Percentiles rank a stretch among this genome's conserved stretches.
Evolutionary conservation across 2,113 vertebrate genomes (phyloP).

Genomic region (Rana temporaria): DNA sequence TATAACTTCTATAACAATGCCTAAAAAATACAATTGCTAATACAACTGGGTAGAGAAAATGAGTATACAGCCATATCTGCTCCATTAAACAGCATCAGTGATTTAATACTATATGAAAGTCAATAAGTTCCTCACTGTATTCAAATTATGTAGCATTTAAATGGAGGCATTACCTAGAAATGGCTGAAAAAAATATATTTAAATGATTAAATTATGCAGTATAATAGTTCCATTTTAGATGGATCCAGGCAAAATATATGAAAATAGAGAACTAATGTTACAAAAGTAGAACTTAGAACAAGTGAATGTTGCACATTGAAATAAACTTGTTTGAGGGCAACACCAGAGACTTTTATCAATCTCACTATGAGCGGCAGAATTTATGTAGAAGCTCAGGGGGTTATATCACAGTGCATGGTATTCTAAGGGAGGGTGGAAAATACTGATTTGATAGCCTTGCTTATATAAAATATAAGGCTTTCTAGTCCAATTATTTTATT

Average conservation of each 20-base stretch:
- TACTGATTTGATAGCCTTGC: too few species aligned
- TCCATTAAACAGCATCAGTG: slow-evolving; percentile 42
- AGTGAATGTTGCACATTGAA: background rate
- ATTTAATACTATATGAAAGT: slow-evolving; percentile 36
- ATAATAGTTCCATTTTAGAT: slow-evolving; percentile 9
- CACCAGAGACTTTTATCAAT: background rate
- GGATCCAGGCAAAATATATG: background rate
- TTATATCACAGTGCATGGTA: too few species aligned
- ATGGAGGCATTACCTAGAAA: slow-evolving; percentile 12
- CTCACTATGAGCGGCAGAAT: background rate
- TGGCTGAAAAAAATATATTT: slow-evolving; percentile 16
- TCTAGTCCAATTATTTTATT: too few species aligned
- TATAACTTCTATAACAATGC: slow-evolving; percentile 14
- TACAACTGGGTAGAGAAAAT: slow-evolving; percentile 20
- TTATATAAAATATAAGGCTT: too few species aligned
- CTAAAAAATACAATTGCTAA: slow-evolving; percentile 27
- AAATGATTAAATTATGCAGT: slow-evolving; percentile 35
- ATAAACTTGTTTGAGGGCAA: background rate
- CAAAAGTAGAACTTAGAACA: background rate
- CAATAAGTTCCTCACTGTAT: slow-evolving; percentile 30
- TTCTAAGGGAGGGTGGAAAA: too few species aligned
- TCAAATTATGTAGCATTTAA: slow-evolving; percentile 43
- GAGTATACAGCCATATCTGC: slow-evolving; percentile 27
- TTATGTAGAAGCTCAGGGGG: background rate
- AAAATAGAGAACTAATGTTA: background rate